phyloP scores from a whole-genome alignment of 2,888 invertebrate species.

The Ischnura elegans region DNA sequence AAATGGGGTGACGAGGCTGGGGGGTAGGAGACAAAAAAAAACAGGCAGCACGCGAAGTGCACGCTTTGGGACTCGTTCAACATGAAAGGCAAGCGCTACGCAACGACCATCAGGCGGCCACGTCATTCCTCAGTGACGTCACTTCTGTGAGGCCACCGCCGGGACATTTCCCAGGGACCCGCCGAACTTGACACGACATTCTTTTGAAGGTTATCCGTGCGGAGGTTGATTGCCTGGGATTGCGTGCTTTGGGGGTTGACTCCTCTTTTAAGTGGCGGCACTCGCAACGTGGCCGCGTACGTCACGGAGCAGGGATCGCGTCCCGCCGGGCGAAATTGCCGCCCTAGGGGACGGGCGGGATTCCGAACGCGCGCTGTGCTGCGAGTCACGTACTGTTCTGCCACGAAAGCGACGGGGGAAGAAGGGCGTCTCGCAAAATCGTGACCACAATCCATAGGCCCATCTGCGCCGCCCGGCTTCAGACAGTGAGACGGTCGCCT shows the following conservation, averaged over 20 bases:
- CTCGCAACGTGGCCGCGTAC: not conserved
- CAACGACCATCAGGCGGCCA: not conserved
- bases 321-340: not conserved
- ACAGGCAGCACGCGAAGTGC: not conserved
- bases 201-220: not conserved
- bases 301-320: constrained; percentile 3
- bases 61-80: not conserved
- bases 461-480: not conserved
- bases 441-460: not conserved
- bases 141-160: not conserved
- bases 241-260: not conserved
- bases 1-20: not conserved
- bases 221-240: not conserved
- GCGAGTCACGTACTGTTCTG: constrained; percentile 49
- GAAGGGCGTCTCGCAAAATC: not conserved
- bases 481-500: no score
- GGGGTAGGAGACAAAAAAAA: not conserved
- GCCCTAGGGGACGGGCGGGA: constrained; percentile 7
- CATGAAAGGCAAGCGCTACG: not conserved
- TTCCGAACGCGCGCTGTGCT: not conserved
- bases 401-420: not conserved
- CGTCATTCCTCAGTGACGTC: not conserved
- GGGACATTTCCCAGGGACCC: not conserved
- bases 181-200: not conserved
- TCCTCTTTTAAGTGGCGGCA: not conserved